Evolutionary conservation across 2,888 invertebrate genomes (phyloP), one percentile per base, ranked within the genome.

Genomic region (Sycophila texana): DNA sequence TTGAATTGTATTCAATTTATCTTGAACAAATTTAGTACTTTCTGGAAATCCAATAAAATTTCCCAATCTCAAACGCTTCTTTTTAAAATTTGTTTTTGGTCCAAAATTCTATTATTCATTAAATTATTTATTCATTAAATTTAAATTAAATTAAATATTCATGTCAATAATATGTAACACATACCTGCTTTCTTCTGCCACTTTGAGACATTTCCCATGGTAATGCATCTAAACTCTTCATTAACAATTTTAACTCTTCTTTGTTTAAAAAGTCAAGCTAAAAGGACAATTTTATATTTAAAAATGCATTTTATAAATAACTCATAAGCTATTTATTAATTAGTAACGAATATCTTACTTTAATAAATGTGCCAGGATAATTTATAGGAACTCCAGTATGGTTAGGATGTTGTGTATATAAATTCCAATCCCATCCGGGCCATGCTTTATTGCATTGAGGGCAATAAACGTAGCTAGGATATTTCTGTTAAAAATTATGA

Each of bases 11-110:
- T 90, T 86, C 86, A 99, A 95, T 87, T 95, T 94, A 0, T 95
- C 93, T 88, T 98, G 96, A 66, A 98, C 91, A 88, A 94, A 95
- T 86, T 95, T 93, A 0, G 97, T 95, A 88, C 93, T 95, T 26
- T 89, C 88, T 0, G 99, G 99, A 91, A 98, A 97, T 0, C 99
- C 98, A 60, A 92, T 91, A 88, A 99, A 99, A n/a, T 92, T 90
- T 0, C 95, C 96, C 20, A 93, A 84, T 80, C 93, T 94, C 10
- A 98, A 90, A 90, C 97, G 98, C 85, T 94, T 94, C 90, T 97
- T 97, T 89, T 98, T 99, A 89, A 99, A 99, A 91, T 99, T 99
- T 13, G 98, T 98, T 91, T 98, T 99, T 0, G 99, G 99, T 0
- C 99, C 99, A 91, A 95, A 99, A 90, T 99, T 99, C 93, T 94